Conservation (phyloP, 2,888 invertebrate genomes). For the Boloria selene region DNA sequence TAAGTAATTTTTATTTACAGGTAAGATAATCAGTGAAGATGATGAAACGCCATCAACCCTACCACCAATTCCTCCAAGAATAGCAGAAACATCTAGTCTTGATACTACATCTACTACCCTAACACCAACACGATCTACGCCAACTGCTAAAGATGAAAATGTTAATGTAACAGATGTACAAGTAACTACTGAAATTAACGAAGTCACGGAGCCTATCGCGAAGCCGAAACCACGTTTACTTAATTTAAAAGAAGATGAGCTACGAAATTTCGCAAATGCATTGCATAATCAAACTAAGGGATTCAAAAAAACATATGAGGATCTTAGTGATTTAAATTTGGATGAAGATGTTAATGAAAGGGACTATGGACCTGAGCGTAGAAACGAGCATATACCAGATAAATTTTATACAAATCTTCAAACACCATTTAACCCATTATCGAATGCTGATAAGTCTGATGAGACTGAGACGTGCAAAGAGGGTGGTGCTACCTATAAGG, state of each 20-base stretch:
- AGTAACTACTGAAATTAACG: slow-evolving; percentile 45
- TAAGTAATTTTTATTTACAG: slow-evolving; percentile 50
- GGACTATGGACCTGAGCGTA: slow-evolving; percentile 47
- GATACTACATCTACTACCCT: slow-evolving; percentile 38
- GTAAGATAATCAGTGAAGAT: slow-evolving; percentile 67
- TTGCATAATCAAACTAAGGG: slow-evolving; percentile 67
- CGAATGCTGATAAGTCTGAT: slow-evolving; percentile 60
- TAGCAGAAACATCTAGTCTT: slow-evolving; percentile 38
- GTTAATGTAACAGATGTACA: slow-evolving; percentile 47
- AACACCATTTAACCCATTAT: slow-evolving; percentile 66
- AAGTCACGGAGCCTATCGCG: slow-evolving; percentile 45
- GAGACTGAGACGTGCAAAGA: slow-evolving; percentile 72
- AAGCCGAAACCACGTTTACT: slow-evolving; percentile 66
- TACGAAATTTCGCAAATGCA: slow-evolving; percentile 70
- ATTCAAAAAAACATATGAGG: slow-evolving; percentile 68
- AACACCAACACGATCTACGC: slow-evolving; percentile 46
- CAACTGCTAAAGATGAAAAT: slow-evolving; percentile 41
- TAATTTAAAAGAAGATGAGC: slow-evolving; percentile 70
- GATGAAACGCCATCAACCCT: slow-evolving; percentile 50
- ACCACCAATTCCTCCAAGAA: slow-evolving; percentile 20
- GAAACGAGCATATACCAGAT: slow-evolving; percentile 59
- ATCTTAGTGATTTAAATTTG: slow-evolving; percentile 91
- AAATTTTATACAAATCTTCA: slow-evolving; percentile 71
- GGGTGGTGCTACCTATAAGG: slow-evolving; percentile 77
- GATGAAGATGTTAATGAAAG: slow-evolving; percentile 83